These are phyloP conservation scores for Cerastis rubricosa DNA, from an alignment of 2,888 invertebrate species.

Conservation along the genomic window DNA sequence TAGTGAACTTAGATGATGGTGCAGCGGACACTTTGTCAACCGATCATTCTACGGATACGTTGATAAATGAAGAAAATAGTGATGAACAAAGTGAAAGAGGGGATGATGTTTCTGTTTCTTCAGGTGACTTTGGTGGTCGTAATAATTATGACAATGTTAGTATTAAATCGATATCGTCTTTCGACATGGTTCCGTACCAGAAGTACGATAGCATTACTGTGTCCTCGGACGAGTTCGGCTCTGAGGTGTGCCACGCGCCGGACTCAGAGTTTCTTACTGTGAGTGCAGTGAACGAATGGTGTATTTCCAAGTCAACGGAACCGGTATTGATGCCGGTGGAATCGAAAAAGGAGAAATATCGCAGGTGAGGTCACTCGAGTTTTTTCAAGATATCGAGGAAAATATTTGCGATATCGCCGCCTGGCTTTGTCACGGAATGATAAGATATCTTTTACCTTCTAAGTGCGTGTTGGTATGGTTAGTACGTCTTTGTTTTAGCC, in stretches of 20 bases:
- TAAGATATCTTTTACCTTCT: conserved; percentile 81
- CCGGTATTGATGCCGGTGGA: conserved; percentile 86
- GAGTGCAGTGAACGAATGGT: conserved; percentile 90
- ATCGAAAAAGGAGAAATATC: conserved; percentile 89
- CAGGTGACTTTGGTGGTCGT: conserved; percentile 83
- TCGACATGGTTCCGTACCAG: conserved; percentile 89
- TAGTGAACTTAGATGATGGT: conserved; percentile 82
- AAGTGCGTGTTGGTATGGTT: conserved; percentile 77
- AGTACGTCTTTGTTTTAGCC: conserved; percentile 77
- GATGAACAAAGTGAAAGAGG: conserved; percentile 82
- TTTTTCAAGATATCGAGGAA: conserved; percentile 75
- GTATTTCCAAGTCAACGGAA: conserved; percentile 85
- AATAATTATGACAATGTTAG: conserved; percentile 89
- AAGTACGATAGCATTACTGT: conserved; percentile 89
- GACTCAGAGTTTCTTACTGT: conserved; percentile 88
- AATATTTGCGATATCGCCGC: conserved; percentile 84
- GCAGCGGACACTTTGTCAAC: conserved; percentile 84
- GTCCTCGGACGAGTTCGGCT: conserved; percentile 89
- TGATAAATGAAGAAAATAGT: conserved; percentile 84
- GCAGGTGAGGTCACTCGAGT: conserved; percentile 86
- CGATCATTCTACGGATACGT: conserved; percentile 87
- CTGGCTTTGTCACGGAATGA: conserved; percentile 80
- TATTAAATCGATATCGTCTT: conserved; percentile 88
- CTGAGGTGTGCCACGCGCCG: conserved; percentile 88
- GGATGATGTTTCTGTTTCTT: conserved; percentile 81